phyloP scores from a whole-genome alignment of 2,888 invertebrate species.

The Pandemis cinnamomeana region DNA sequence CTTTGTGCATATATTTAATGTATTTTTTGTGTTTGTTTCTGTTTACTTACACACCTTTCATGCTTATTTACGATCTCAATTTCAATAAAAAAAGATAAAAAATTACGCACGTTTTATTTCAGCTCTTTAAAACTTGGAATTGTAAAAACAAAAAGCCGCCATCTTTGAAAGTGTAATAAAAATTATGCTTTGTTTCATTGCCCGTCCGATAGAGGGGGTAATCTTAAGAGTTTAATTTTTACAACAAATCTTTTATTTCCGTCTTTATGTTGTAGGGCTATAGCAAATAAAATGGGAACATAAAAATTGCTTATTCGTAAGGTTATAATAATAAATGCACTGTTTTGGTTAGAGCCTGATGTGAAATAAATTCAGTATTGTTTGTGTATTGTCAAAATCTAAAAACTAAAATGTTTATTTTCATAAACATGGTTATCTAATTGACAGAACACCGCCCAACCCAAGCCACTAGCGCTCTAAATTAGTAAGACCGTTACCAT shows the following conservation, averaged over 20 bases:
- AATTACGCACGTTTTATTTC: slow-evolving; percentile 64
- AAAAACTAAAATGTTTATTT: too few species aligned
- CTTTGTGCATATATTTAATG: too few species aligned
- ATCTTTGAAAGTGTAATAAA: slow-evolving; percentile 73
- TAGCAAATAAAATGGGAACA: slow-evolving; percentile 68
- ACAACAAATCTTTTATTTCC: slow-evolving; percentile 77
- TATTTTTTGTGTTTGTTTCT: too few species aligned
- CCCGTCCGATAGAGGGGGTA: slow-evolving; percentile 66
- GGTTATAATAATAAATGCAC: slow-evolving; percentile 66
- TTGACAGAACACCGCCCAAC: too few species aligned
- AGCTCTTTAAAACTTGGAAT: slow-evolving; percentile 70
- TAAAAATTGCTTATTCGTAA: slow-evolving; percentile 71
- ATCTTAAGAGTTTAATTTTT: slow-evolving; percentile 80
- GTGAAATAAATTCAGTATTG: neutral
- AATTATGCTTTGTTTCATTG: slow-evolving; percentile 67
- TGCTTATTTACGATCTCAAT: slow-evolving; percentile 17
- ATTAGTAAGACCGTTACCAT: too few species aligned
- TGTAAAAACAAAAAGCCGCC: slow-evolving; percentile 68
- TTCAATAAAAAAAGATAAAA: slow-evolving; percentile 45
- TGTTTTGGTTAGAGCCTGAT: slow-evolving; percentile 43
- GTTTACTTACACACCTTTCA: slow-evolving; percentile 4
- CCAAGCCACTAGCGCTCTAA: too few species aligned
- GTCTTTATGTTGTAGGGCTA: slow-evolving; percentile 74
- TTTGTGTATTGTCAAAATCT: neutral
- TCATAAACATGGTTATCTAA: too few species aligned